Conservation (phyloP, 2,888 invertebrate species). For the Emesis russula region DNA sequence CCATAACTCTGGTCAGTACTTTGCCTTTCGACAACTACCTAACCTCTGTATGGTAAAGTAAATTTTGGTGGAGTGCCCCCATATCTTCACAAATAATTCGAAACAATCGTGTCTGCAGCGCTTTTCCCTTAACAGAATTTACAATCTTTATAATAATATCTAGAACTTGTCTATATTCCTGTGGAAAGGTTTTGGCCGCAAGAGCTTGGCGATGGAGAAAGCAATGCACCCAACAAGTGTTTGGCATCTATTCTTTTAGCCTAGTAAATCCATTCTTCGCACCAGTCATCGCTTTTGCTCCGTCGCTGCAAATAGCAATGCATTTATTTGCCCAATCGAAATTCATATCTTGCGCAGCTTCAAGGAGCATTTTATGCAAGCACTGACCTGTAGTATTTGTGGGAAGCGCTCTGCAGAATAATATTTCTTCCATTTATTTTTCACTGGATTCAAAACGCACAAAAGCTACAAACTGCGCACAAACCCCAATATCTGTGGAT, state of each 20-base stretch:
- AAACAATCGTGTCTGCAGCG: conserved; percentile 24
- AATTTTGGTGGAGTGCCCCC: conserved; percentile 78
- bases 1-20: conserved; percentile 74
- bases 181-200: conserved; percentile 41
- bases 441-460: conserved; percentile 85
- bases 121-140: background rate
- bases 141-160: conserved; percentile 20
- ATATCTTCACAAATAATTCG: conserved; percentile 50
- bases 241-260: conserved; percentile 53
- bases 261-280: conserved; percentile 66
- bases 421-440: conserved; percentile 77
- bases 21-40: conserved; percentile 85
- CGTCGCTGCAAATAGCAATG: conserved; percentile 47
- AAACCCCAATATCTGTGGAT: conserved; percentile 82
- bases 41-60: conserved; percentile 86
- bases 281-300: conserved; percentile 78
- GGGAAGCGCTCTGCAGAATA: conserved; percentile 85
- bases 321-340: conserved; percentile 77
- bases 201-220: conserved; percentile 48
- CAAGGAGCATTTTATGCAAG: conserved; percentile 75
- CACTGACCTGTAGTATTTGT: conserved; percentile 75
- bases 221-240: no score
- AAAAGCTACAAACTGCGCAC: conserved; percentile 86
- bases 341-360: conserved; percentile 68
- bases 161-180: conserved; percentile 47